Conservation (phyloP, 1,140 invertebrate genomes). For the Hydropsyche tenuis region DNA sequence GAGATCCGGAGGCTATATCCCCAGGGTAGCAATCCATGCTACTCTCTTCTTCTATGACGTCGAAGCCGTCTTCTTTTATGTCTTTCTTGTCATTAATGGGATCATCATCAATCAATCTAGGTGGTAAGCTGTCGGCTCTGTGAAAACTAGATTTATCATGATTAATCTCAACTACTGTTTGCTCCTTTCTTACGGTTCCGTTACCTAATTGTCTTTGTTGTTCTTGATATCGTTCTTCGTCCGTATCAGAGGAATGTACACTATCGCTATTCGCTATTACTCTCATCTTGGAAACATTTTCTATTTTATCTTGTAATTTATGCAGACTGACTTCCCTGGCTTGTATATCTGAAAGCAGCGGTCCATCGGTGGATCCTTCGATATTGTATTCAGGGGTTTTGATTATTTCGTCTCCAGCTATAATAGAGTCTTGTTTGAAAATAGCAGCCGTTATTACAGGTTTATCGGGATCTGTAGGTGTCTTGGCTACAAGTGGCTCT, state of each 20-base stretch:
- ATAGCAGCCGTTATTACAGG: conserved; percentile 72
- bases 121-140: conserved; percentile 57
- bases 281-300: conserved; percentile 42
- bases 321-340: conserved; percentile 60
- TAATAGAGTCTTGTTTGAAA: conserved; percentile 67
- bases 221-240: conserved; percentile 47
- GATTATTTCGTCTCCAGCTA: conserved; percentile 56
- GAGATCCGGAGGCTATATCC: conserved; percentile 47
- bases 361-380: conserved; percentile 61
- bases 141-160: conserved; percentile 55
- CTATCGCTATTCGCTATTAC: conserved; percentile 56
- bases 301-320: conserved; percentile 58
- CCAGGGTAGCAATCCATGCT: conserved; percentile 50
- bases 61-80: conserved; percentile 51
- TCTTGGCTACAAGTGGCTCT: conserved; percentile 59
- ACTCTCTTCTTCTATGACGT: conserved; percentile 56
- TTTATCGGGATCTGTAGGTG: conserved; percentile 64
- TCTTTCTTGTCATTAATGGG: conserved; percentile 44
- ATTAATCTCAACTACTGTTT: conserved; percentile 53
- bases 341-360: conserved; percentile 61
- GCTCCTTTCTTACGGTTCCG: conserved; percentile 45
- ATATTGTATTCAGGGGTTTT: conserved; percentile 60
- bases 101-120: conserved; percentile 53
- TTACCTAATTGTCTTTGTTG: conserved; percentile 48
- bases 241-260: conserved; percentile 44